Base-by-base conservation (phyloP, 2,797 vertebrate species). In the Erethizon dorsatum region DNA sequence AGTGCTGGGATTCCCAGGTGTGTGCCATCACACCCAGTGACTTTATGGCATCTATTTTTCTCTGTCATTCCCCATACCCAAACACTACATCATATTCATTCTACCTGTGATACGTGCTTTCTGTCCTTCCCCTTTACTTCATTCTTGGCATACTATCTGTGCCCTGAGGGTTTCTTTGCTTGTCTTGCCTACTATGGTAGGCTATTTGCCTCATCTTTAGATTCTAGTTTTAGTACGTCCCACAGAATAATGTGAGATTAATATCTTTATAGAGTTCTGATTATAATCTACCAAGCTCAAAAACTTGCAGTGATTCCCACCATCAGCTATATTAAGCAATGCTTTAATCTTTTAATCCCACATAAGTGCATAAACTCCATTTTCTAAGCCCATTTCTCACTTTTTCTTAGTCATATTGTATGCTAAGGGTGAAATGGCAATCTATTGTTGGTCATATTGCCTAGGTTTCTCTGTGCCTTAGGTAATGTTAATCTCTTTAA, bases 301-400 rank as follows among this genome's bases (percentile, higher is more conserved):
- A 85, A 86, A 26, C 20, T 41, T 79, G 7, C 37, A 54, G 26
- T 67, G 22, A 93, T 65, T 83, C 33, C 15, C 41, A 95, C 13
- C 63, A 88, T 50, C 33, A 87, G n/a, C 10, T 93, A 8, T 57
- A 88, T 80, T 88, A 78, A 79, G 45, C 59, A 71, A 41, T 84
- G 61, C 22, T 33, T 84, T 88, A 95, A 91, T 28, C 22, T 59
- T 88, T n/a, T 71, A 83, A 69, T 57, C 56, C 5, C 24, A 85
- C 13, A 18, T 57, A 71, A 71, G 20, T 50, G 24, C 26, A 88
- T 9, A 73, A 85, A 84, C 22, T 33, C 8, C 78, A 41, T 83
- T 96, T 91, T 91, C 50, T 78, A 94, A 80, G 89, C 7, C 37
- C 75, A 45, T 50, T 63, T 94, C 84, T 69, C 13, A 75, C 7